These are phyloP conservation scores for Synanthedon myopaeformis DNA, from an alignment of 2,888 invertebrate species.

Conservation along the genomic window DNA sequence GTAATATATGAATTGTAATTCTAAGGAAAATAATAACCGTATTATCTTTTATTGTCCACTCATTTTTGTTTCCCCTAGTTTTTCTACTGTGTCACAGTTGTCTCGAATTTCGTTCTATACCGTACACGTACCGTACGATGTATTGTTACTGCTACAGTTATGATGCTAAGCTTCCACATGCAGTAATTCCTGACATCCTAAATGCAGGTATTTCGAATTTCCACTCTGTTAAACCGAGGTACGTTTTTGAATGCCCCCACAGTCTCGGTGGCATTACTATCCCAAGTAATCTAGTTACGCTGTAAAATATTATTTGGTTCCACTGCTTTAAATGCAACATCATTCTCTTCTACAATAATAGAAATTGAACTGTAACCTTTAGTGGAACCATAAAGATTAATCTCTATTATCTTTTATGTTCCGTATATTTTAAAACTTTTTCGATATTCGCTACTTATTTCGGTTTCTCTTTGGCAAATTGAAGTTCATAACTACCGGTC, in stretches of 20 bases:
- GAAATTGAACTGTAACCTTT: constrained; percentile 10
- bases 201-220: constrained; percentile 16
- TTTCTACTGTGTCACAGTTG: constrained; percentile 1
- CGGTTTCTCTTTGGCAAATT: background rate
- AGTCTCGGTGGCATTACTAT: constrained; percentile 9
- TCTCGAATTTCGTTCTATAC: background rate
- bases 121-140: constrained; percentile 5
- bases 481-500: background rate
- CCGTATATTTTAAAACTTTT: background rate
- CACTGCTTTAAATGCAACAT: constrained; percentile 6
- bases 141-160: constrained; percentile 11
- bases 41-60: too few species aligned
- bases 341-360: constrained; percentile 9
- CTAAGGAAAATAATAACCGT: too few species aligned
- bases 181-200: constrained; percentile 11
- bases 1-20: too few species aligned
- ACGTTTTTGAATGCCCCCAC: constrained; percentile 15
- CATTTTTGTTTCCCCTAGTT: too few species aligned
- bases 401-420: background rate
- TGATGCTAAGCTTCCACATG: constrained; percentile 3
- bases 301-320: constrained; percentile 16
- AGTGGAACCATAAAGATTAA: background rate
- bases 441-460: background rate
- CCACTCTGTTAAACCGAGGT: constrained; percentile 13
- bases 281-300: constrained; percentile 6